Conservation (phyloP, 2,113 vertebrate genomes). For the Peromyscus maniculatus region DNA sequence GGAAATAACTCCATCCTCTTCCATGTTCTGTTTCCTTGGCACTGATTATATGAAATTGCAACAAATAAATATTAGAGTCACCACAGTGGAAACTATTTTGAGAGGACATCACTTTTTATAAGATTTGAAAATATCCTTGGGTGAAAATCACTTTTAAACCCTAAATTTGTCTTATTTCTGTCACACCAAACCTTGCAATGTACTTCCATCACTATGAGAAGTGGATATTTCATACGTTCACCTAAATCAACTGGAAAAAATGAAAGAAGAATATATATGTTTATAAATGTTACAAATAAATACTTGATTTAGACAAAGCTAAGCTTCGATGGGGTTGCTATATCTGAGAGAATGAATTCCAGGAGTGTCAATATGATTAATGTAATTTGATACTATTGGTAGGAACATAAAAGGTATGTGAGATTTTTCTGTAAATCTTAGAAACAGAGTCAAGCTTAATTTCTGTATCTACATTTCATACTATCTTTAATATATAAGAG, state of each 20-base stretch:
- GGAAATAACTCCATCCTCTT: conserved; percentile 17
- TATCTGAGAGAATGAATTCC: neutral
- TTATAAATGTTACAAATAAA: neutral
- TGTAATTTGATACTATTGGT: neutral
- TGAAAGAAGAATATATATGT: neutral
- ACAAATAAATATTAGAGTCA: conserved; percentile 79
- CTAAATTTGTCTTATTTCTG: conserved; percentile 82
- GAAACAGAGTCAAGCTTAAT: neutral
- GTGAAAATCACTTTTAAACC: conserved; percentile 75
- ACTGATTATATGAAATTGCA: conserved; percentile 69
- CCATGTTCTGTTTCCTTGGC: conserved; percentile 47
- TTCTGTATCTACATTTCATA: neutral
- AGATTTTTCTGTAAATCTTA: neutral
- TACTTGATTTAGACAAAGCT: neutral
- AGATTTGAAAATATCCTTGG: conserved; percentile 68
- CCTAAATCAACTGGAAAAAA: neutral
- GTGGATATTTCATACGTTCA: conserved; percentile 33
- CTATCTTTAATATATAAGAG: neutral
- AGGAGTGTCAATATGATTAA: rapidly evolving
- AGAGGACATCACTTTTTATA: conserved; percentile 76
- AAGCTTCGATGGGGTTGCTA: neutral
- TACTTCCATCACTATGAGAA: conserved; percentile 69
- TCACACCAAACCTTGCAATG: conserved; percentile 79
- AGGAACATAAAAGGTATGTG: rapidly evolving
- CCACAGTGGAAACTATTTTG: conserved; percentile 77